phyloP scores from a whole-genome alignment of 2,797 vertebrate species.

The Mastacembelus armatus region DNA sequence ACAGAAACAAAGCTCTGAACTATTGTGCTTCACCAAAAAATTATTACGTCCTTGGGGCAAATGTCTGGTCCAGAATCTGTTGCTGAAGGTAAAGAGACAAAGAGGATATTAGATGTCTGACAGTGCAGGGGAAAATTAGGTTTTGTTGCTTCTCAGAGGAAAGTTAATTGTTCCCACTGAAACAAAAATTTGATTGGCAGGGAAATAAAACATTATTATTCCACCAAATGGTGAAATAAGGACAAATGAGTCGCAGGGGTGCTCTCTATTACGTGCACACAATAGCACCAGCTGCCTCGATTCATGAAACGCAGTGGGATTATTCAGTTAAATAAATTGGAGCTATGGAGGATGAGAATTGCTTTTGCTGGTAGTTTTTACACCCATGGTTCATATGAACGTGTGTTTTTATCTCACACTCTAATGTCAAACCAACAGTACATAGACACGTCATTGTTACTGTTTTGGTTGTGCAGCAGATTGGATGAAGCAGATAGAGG shows the following conservation, averaged over 20 bases:
- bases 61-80: conserved; percentile 56
- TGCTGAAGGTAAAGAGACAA: conserved; percentile 48
- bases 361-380: conserved; percentile 12
- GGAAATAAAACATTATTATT: conserved; percentile 37
- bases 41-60: conserved; percentile 39
- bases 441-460: conserved; percentile 12
- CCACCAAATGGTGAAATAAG: conserved; percentile 39
- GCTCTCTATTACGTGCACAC: conserved; percentile 17
- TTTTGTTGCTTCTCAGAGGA: conserved; percentile 57
- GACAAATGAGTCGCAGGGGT: conserved; percentile 31
- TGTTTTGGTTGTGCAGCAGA: conserved; percentile 27
- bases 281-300: conserved; percentile 39
- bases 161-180: conserved; percentile 53
- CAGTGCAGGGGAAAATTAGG: conserved; percentile 54
- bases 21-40: conserved; percentile 53
- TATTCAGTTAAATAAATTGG: conserved; percentile 29
- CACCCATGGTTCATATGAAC: conserved; percentile 8
- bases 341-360: conserved; percentile 2
- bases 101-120: conserved; percentile 52
- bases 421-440: neutral
- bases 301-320: conserved; percentile 18
- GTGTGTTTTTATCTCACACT: neutral
- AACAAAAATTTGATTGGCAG: conserved; percentile 54
- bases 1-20: conserved; percentile 32
- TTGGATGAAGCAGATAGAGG: conserved; percentile 14